These are phyloP conservation scores for Carapus acus DNA, from an alignment of 2,797 vertebrate species.

Conservation along the genomic window DNA sequence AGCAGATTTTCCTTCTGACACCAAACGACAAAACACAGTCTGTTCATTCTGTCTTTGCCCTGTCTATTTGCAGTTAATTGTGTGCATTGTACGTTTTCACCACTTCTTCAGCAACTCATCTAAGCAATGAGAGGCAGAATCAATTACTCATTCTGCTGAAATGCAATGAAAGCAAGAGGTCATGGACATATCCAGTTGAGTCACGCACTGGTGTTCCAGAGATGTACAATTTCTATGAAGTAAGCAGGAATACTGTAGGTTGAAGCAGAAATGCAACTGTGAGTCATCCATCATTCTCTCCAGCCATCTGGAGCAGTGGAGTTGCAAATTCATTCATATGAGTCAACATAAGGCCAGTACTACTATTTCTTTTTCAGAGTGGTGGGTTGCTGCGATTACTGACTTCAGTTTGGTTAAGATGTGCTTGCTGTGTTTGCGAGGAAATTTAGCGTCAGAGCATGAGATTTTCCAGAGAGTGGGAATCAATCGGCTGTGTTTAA, in stretches of 20 bases:
- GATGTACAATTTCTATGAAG: conserved; percentile 33
- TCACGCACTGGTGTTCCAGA: conserved; percentile 36
- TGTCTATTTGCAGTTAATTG: conserved; percentile 28
- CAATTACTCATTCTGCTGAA: conserved; percentile 20
- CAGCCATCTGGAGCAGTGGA: conserved; percentile 4
- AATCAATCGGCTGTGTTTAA: no score
- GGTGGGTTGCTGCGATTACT: no score
- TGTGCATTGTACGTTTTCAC: conserved; percentile 19
- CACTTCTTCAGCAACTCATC: conserved; percentile 17
- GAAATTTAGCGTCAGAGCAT: no score
- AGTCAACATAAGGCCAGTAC: conserved; percentile 5
- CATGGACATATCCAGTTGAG: conserved; percentile 6
- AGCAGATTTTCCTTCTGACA: no score
- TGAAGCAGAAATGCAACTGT: conserved; percentile 45
- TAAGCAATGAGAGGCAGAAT: conserved; percentile 10
- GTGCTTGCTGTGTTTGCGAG: conserved; percentile 14
- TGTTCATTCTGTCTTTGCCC: no score
- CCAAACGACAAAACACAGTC: no score
- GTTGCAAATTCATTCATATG: conserved; percentile 13
- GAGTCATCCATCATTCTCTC: conserved; percentile 28
- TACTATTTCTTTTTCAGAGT: conserved; percentile 9
- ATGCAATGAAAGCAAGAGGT: conserved; percentile 19
- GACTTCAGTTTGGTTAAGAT: no score
- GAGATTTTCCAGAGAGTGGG: no score
- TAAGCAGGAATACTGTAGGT: conserved; percentile 27